Percentiles rank a stretch among this genome's conserved stretches.
These are phyloP conservation scores for Xylocampa areola DNA, from an alignment of 2,888 invertebrate genomes.

Conservation along the genomic window DNA sequence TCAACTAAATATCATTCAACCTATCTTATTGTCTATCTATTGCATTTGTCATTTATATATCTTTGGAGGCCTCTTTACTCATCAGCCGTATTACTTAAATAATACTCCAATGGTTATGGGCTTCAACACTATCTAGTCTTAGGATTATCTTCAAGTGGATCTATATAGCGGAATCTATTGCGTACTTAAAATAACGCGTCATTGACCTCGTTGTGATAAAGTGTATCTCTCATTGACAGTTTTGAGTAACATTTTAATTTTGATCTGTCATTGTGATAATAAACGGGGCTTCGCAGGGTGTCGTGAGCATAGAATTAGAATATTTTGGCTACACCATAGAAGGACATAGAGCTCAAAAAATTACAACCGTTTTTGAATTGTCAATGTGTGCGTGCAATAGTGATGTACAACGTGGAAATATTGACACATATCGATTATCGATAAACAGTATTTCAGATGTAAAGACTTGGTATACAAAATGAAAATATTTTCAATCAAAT, in stretches of 20 bases:
- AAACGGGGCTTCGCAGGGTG: no score
- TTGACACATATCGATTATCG: no score
- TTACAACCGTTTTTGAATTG: no score
- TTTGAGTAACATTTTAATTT: conserved; percentile 6
- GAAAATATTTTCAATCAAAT: no score
- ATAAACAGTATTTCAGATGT: no score
- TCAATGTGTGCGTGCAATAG: no score
- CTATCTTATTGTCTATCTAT: neutral
- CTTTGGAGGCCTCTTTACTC: conserved; percentile 8
- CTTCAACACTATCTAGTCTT: conserved; percentile 7
- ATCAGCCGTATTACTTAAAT: conserved; percentile 15
- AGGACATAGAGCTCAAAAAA: no score
- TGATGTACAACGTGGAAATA: no score
- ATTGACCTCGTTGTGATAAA: conserved; percentile 30
- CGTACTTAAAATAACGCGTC: neutral
- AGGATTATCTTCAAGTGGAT: conserved; percentile 29
- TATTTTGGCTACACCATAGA: no score
- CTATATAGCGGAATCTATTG: neutral
- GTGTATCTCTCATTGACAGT: conserved; percentile 11
- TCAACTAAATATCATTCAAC: neutral
- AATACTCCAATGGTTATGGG: conserved; percentile 1
- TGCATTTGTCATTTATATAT: conserved; percentile 8
- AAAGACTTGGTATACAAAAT: no score
- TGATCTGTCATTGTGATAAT: neutral
- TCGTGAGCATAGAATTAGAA: no score